A percentile compares a stretch with the other conserved stretches of the same genome.
Conservation (phyloP, 2,113 vertebrate genomes). For the Electrona antarctica region DNA sequence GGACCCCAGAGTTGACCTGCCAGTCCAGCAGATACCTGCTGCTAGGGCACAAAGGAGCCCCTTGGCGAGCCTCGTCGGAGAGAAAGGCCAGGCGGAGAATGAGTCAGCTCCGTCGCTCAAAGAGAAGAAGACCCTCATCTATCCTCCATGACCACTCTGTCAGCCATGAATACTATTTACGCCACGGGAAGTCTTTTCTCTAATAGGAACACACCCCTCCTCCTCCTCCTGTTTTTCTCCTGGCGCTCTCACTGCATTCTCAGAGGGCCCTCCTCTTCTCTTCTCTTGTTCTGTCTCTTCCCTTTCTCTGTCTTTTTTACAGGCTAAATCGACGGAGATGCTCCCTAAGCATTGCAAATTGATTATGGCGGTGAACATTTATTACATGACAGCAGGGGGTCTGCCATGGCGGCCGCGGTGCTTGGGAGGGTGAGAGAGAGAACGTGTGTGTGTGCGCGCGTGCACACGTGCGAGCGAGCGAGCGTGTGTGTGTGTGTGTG, state of each 20-base stretch:
- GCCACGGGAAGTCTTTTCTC: conserved; percentile 77
- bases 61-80: conserved; percentile 60
- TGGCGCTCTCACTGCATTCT: conserved; percentile 57
- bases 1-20: conserved; percentile 78
- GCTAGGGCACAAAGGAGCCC: conserved; percentile 75
- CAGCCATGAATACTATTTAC: conserved; percentile 80
- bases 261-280: conserved; percentile 51
- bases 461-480: too few relatives aligned
- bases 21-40: conserved; percentile 79
- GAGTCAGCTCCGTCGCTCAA: conserved; percentile 69
- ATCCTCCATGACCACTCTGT: conserved; percentile 78
- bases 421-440: conserved; percentile 44
- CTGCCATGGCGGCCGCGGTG: conserved; percentile 37
- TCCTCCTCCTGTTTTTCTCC: conserved; percentile 36
- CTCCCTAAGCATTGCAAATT: conserved; percentile 81
- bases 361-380: conserved; percentile 81
- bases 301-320: conserved; percentile 41
- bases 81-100: conserved; percentile 79
- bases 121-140: conserved; percentile 69
- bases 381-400: conserved; percentile 77
- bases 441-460: too few relatives aligned
- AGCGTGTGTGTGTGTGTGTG: too few relatives aligned
- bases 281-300: conserved; percentile 58
- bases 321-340: conserved; percentile 76
- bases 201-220: conserved; percentile 58